phyloP scores from a whole-genome alignment of 2,113 vertebrate genomes.

The Gopherus evgoodei region DNA sequence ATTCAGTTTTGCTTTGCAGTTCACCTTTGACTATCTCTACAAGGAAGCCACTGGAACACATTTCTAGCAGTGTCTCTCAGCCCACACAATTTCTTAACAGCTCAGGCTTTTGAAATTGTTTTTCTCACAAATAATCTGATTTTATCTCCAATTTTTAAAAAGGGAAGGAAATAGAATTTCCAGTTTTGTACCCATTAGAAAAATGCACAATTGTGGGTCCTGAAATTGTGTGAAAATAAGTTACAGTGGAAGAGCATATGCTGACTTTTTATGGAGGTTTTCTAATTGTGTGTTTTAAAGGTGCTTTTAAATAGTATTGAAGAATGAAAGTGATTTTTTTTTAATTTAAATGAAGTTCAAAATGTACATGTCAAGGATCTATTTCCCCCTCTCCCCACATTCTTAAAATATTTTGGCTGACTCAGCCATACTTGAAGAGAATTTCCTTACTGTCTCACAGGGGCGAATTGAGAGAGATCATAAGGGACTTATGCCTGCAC shows the following conservation, averaged over 20 bases:
- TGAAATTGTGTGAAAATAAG: background rate
- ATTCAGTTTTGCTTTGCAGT: conserved; percentile 13
- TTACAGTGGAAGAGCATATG: background rate
- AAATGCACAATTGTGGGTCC: background rate
- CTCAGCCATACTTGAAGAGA: background rate
- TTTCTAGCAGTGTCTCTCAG: conserved; percentile 15
- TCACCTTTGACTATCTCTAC: background rate
- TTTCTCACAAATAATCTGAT: background rate
- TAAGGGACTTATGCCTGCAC: background rate
- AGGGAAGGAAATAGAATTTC: background rate
- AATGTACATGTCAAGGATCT: background rate
- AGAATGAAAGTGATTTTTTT: background rate
- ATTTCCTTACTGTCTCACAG: background rate
- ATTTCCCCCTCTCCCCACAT: background rate
- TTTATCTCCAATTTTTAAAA: conserved; percentile 7
- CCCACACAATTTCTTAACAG: background rate
- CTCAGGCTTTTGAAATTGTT: conserved; percentile 21
- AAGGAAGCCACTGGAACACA: background rate
- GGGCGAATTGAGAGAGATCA: background rate
- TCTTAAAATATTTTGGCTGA: conserved; percentile 6
- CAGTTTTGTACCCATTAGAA: background rate
- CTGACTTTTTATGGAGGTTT: background rate
- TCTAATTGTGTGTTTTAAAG: conserved; percentile 3
- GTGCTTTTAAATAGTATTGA: background rate
- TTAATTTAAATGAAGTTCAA: background rate